Evolutionary conservation across 2,113 vertebrate species (phyloP).

Genomic region (Pelecanus crispus): DNA sequence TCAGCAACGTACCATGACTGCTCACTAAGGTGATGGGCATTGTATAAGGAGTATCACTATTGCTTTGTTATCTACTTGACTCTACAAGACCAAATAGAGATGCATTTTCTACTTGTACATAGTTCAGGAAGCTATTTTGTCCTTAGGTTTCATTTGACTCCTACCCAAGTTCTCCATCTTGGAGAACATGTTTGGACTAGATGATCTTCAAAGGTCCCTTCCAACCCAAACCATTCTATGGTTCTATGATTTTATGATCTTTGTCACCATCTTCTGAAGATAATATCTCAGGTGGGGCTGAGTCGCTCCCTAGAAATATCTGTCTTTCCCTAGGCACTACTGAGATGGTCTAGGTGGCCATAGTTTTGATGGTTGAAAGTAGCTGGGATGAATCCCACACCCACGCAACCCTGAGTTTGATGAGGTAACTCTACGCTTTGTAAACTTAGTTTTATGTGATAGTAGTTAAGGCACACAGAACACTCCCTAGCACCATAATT

Average conservation of each 20-base stretch:
- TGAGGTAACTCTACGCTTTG: not conserved
- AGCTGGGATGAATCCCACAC: not conserved
- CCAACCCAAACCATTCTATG: not conserved
- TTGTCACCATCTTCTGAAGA: not conserved
- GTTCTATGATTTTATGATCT: not conserved
- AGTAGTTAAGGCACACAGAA: not conserved
- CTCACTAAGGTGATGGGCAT: too few relatives aligned
- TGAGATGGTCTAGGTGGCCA: not conserved
- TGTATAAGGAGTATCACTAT: not conserved
- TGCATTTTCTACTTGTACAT: not conserved
- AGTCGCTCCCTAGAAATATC: not conserved
- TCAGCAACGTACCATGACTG: rapidly evolving
- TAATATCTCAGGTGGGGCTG: not conserved
- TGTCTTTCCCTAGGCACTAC: not conserved
- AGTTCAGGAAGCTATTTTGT: not conserved
- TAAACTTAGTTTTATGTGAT: not conserved
- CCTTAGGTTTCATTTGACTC: not conserved
- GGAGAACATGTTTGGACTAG: not conserved
- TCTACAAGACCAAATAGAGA: not conserved
- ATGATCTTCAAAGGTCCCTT: not conserved
- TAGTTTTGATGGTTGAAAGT: not conserved
- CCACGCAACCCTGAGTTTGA: not conserved
- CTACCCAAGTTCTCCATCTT: not conserved
- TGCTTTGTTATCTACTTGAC: not conserved
- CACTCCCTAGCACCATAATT: not conserved